Conservation (phyloP, 2,797 vertebrate species). For the Mareca strepera region DNA sequence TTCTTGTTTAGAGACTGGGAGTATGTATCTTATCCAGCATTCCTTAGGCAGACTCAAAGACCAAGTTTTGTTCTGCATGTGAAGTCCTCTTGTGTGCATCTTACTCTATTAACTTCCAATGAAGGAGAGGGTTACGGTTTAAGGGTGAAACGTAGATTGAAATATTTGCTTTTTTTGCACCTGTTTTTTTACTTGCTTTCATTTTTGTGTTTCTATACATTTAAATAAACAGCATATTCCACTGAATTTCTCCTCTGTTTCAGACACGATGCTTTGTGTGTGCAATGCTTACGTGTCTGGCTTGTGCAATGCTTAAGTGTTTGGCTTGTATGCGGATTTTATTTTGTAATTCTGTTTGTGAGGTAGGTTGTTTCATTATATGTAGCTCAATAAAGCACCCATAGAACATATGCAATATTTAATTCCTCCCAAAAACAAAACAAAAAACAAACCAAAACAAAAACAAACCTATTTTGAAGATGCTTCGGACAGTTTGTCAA, state of each 20-base stretch:
- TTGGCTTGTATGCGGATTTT: background rate
- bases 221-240: background rate
- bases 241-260: background rate
- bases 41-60: background rate
- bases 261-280: background rate
- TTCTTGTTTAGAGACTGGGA: background rate
- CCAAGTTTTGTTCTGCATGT: background rate
- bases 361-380: background rate
- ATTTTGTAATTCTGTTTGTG: background rate
- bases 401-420: accelerated
- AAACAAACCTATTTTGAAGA: background rate
- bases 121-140: background rate
- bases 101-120: background rate
- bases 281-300: background rate
- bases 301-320: background rate
- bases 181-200: background rate
- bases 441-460: background rate
- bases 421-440: background rate
- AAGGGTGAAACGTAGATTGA: background rate
- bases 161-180: background rate
- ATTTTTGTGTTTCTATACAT: background rate
- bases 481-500: background rate
- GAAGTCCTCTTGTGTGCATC: background rate
- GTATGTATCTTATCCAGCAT: background rate
- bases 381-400: background rate